Conservation (phyloP, 2,113 vertebrate species). For the Physeter macrocephalus region DNA sequence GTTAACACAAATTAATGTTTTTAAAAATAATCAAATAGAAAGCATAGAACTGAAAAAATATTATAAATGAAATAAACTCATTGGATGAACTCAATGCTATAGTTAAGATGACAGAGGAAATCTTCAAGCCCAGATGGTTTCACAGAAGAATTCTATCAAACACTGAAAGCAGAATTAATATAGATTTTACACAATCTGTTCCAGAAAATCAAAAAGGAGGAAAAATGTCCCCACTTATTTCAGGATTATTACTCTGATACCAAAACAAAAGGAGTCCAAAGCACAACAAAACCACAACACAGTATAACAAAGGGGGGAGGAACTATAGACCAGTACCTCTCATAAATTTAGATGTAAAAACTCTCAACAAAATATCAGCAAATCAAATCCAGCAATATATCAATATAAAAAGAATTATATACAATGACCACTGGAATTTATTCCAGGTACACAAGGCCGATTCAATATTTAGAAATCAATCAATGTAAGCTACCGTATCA, state of each 20-base stretch:
- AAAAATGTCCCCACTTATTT: neutral
- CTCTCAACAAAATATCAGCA: neutral
- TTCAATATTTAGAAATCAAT: neutral
- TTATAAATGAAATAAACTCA: neutral
- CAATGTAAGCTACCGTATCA: neutral
- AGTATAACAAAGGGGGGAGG: neutral
- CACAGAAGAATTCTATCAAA: neutral
- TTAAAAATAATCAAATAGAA: neutral
- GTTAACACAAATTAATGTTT: neutral
- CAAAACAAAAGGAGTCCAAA: neutral
- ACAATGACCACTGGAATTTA: neutral
- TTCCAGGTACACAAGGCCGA: neutral
- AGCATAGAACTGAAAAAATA: neutral
- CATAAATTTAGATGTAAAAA: neutral
- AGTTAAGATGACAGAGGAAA: neutral
- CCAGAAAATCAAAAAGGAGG: neutral
- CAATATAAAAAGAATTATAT: neutral
- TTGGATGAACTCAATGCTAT: neutral
- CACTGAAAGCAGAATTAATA: neutral
- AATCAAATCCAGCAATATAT: neutral
- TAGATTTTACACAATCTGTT: neutral
- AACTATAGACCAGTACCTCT: neutral
- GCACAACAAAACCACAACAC: neutral
- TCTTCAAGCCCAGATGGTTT: neutral
- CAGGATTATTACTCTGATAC: neutral